These are phyloP conservation scores for Lasius fuliginosus DNA, from an alignment of 2,888 invertebrate species.

Conservation along the genomic window DNA sequence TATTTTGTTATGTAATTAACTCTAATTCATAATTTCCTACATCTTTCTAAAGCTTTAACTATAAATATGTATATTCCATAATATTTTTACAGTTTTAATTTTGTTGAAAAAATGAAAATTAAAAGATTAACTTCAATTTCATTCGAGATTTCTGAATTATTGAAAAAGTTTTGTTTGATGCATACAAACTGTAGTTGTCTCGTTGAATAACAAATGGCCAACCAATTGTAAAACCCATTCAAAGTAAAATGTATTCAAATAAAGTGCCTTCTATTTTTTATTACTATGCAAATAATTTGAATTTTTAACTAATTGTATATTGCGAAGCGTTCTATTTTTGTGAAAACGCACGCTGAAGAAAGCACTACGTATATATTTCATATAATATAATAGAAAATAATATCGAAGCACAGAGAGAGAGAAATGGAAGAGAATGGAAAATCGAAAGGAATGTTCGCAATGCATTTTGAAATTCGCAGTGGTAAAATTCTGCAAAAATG, in stretches of 20 bases:
- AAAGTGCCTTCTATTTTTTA: not conserved
- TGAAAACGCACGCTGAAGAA: not conserved
- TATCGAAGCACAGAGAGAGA: not conserved
- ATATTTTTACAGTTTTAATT: not conserved
- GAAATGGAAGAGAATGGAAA: not conserved
- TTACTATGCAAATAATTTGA: not conserved
- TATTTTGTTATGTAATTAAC: not conserved
- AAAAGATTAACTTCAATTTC: not conserved
- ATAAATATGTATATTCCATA: not conserved
- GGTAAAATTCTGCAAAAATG: not conserved
- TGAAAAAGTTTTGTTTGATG: not conserved
- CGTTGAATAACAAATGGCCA: not conserved
- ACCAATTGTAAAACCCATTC: not conserved
- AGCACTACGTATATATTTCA: not conserved
- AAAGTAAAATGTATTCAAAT: slow-evolving; percentile 4
- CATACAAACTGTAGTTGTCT: not conserved
- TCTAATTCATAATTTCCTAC: not conserved
- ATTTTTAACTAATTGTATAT: not conserved
- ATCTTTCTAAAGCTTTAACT: not conserved
- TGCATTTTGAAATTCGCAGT: not conserved
- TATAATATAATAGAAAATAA: not conserved
- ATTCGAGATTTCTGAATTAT: not conserved
- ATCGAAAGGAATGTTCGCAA: not conserved
- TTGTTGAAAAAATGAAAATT: not conserved
- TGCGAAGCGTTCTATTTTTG: not conserved